Percentiles rank a stretch among this genome's conserved stretches.
Evolutionary conservation across 2,113 vertebrate species (phyloP).

Genomic region (Macquaria australasica): DNA sequence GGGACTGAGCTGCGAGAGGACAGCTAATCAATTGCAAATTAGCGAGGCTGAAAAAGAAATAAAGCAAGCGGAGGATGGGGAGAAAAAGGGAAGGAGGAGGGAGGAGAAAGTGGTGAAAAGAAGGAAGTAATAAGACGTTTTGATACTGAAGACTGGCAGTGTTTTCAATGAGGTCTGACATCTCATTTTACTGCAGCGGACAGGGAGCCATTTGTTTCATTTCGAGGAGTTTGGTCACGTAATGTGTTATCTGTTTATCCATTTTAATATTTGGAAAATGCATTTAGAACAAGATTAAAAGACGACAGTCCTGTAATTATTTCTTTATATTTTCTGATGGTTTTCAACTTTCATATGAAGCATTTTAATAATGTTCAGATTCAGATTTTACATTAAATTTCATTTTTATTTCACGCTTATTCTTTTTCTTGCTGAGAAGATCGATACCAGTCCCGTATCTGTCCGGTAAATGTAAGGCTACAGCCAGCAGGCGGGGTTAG

Average conservation of each 20-base stretch:
- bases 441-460: not conserved
- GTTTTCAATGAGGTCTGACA: constrained; percentile 65
- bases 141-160: constrained; percentile 66
- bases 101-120: constrained; percentile 63
- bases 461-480: not conserved
- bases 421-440: not conserved
- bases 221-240: constrained; percentile 41
- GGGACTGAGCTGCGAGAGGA: constrained; percentile 80
- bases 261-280: constrained; percentile 19
- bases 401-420: not conserved
- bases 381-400: not conserved
- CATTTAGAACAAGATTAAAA: constrained; percentile 8
- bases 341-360: not conserved
- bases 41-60: constrained; percentile 75
- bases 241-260: constrained; percentile 12
- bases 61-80: constrained; percentile 62
- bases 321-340: not conserved
- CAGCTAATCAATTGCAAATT: constrained; percentile 95
- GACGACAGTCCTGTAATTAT: not conserved
- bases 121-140: constrained; percentile 71
- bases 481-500: not conserved
- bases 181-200: constrained; percentile 63
- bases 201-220: constrained; percentile 38
- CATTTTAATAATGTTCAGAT: not conserved
- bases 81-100: constrained; percentile 39